Base-by-base conservation (phyloP, 2,888 invertebrate species). In the Osedax frankpressi region DNA sequence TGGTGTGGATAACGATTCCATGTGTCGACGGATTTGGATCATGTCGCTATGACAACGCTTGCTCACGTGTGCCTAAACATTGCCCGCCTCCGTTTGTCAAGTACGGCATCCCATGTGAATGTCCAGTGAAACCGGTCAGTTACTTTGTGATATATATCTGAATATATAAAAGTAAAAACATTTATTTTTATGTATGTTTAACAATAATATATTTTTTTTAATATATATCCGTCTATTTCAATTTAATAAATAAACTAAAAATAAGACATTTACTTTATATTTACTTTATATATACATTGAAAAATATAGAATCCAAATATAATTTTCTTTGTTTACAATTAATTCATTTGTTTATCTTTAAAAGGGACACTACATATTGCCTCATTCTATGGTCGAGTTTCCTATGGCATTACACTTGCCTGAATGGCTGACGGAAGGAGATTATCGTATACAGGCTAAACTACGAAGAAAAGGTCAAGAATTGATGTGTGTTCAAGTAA, bases 41-140 rank as follows among this genome's bases (percentile, higher is more conserved):
- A 2, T 77, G 77, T 63, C 74, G 59, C 26, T 76, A 76, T 59
- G 30, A 59, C 3, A 76, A 77, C 65, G 67, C 74, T n/a, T 77
- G 77, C 44, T 24, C 27, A 1, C 29, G 74, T 19, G 71, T 77
- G 2, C 24, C 67, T 2, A 28, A 71, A 27, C 19, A 71, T 27
- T 83, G 83, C 75, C 83, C 83, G n/a, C 78, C 78, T 28, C 76
- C 79, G 24, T 76, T 83, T 73, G 75, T 76, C 60, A 77, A 79
- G 59, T 78, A 80, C 70, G 78, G 79, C n/a, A 77, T 82, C 19
- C 81, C 80, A 59, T 83, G 83, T 70, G 79, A 79, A 73, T 83
- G 83, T 74, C 83, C 83, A 27, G 79, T 82, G 74, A 76, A 76
- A 72, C 79, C 80, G 3, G 81, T 77, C 19, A 44, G 44, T 11